Conservation (phyloP, 2,113 vertebrate genomes). For the Oenanthe melanoleuca region DNA sequence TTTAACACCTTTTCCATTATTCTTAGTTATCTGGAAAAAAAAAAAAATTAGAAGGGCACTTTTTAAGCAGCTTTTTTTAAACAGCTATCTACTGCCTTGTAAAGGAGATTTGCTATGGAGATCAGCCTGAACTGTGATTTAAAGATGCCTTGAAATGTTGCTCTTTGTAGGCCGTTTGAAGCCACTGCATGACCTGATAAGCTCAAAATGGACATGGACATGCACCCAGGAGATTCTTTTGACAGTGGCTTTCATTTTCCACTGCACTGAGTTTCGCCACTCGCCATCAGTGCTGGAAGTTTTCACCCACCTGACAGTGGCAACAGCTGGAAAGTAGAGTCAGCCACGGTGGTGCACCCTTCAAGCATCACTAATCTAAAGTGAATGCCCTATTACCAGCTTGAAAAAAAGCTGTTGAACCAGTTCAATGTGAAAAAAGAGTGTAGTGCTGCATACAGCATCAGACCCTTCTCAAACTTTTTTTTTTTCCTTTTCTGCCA, state of each 20-base stretch:
- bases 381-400: conserved; percentile 53
- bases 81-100: background rate
- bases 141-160: conserved; percentile 5
- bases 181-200: background rate
- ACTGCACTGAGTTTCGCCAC: conserved; percentile 23
- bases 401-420: background rate
- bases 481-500: background rate
- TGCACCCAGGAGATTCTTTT: conserved; percentile 24
- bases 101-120: background rate
- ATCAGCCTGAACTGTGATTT: background rate
- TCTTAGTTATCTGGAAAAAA: background rate
- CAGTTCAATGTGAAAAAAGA: background rate
- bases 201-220: conserved; percentile 16
- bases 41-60: background rate
- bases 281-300: conserved; percentile 28
- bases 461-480: background rate
- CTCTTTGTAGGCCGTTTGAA: background rate
- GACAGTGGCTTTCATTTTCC: conserved; percentile 43
- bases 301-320: conserved; percentile 29
- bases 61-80: background rate
- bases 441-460: background rate
- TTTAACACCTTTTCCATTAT: background rate
- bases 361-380: conserved; percentile 53
- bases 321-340: conserved; percentile 52
- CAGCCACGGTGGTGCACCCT: background rate